These are phyloP conservation scores for Xenopus borealis DNA, from an alignment of 2,113 vertebrate species.

Conservation along the genomic window DNA sequence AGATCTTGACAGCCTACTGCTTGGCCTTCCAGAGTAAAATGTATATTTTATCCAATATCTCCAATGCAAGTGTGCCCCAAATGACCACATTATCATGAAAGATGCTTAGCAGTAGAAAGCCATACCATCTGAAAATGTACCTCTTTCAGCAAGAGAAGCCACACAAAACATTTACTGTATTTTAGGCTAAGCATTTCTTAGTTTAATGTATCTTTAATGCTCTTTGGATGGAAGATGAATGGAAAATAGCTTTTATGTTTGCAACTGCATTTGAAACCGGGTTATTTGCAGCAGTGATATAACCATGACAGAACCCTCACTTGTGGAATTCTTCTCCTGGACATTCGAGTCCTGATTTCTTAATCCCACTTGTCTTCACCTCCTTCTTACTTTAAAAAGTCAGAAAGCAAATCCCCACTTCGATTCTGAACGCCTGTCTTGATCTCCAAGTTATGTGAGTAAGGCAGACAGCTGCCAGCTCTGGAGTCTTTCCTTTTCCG, in stretches of 20 bases:
- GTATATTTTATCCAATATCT: too few species aligned
- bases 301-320: not conserved
- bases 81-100: too few species aligned
- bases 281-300: constrained; percentile 15
- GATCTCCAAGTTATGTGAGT: constrained; percentile 37
- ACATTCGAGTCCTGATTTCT: constrained; percentile 27
- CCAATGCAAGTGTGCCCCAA: too few species aligned
- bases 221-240: not conserved
- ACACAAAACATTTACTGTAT: too few species aligned
- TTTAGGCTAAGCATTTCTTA: too few species aligned
- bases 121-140: too few species aligned
- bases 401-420: constrained; percentile 27
- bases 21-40: too few species aligned
- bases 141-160: too few species aligned
- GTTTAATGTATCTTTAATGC: too few species aligned
- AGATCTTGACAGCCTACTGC: too few species aligned
- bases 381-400: constrained; percentile 40
- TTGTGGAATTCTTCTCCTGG: constrained; percentile 7
- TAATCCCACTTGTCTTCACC: constrained; percentile 43
- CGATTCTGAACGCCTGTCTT: constrained; percentile 25
- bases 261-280: not conserved
- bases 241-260: not conserved
- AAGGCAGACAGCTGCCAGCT: constrained; percentile 40
- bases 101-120: too few species aligned
- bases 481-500: constrained; percentile 33